Base-by-base conservation (phyloP, 2,888 invertebrate species). In the Bedellia somnulentella region DNA sequence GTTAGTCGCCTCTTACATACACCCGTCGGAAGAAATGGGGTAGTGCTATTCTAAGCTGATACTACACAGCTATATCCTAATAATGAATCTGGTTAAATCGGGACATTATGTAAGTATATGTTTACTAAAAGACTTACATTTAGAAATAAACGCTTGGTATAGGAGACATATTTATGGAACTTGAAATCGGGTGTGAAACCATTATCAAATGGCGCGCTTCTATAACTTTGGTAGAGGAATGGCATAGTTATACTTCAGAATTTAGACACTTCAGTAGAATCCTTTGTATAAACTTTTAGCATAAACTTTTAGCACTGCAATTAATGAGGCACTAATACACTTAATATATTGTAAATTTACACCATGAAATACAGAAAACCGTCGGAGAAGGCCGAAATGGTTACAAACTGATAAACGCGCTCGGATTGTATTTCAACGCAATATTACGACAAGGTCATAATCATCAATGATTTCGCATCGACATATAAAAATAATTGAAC, bases 151-250 rank as follows among this genome's bases (percentile, higher is more conserved):
- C 48, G 52, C 31, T 58, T 35, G 23, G 46, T 46, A 33, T 51
- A 53, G 37, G 59, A 52, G 18, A 62, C 42, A 31, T 53, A 52
- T 49, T 52, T 55, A 37, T 49, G 44, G 27, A 57, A 46, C 15
- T 43, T 38, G 3, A 66, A 41, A 23, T 61, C 52, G 2, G 68
- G 66, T 1, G 61, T 46, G 30, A 62, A 68, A 12, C 66, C 70
- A 40, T 45, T 56, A 4, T 58, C 55, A 36, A 68, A 68, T 0
- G 67, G 68, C 1, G 63, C 54, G 23, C 57, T 66, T 38, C 53
- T 66, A 37, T 56, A 70, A 0, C 68, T 52, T 49, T 61, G 73
- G 32, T 68, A 70, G 9, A 70, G 40, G 47, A 67, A 66, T n/a
- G 64, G 57, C 27, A 58, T 52, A 57, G 63, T 61, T 32, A 16